Percentiles rank a stretch among this genome's conserved stretches.
These are phyloP conservation scores for Phoeniculus purpureus DNA, from an alignment of 2,797 vertebrate genomes.

Conservation along the genomic window DNA sequence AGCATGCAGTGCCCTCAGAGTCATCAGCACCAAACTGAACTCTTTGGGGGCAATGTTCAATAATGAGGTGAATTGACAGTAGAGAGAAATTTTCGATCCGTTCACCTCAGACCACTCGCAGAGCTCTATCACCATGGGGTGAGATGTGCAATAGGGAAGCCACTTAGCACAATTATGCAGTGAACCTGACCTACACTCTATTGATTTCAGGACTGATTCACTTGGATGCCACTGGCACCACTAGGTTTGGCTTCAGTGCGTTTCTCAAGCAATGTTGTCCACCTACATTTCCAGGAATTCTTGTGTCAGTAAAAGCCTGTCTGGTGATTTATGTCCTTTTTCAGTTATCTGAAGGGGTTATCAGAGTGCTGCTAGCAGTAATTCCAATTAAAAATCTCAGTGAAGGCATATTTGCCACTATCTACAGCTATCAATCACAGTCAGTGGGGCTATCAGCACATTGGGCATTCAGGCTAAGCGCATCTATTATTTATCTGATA, in stretches of 20 bases:
- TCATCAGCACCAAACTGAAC: neutral
- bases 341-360: neutral
- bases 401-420: neutral
- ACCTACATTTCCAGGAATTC: neutral
- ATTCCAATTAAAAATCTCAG: neutral
- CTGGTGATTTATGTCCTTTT: neutral
- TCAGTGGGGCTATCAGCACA: neutral
- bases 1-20: neutral
- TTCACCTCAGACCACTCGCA: neutral
- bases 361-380: neutral
- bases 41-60: neutral
- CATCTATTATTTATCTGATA: neutral
- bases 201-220: neutral
- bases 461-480: neutral
- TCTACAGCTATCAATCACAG: neutral
- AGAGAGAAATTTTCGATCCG: neutral
- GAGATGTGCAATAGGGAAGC: neutral
- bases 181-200: neutral
- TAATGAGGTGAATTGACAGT: neutral
- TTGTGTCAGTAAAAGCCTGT: neutral
- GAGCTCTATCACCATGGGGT: neutral
- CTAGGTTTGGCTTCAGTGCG: neutral
- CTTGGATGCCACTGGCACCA: neutral
- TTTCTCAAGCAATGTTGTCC: neutral
- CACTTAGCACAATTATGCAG: neutral